Evolutionary conservation across 2,888 invertebrate species (phyloP).

Genomic region (Dryococelus australis): DNA sequence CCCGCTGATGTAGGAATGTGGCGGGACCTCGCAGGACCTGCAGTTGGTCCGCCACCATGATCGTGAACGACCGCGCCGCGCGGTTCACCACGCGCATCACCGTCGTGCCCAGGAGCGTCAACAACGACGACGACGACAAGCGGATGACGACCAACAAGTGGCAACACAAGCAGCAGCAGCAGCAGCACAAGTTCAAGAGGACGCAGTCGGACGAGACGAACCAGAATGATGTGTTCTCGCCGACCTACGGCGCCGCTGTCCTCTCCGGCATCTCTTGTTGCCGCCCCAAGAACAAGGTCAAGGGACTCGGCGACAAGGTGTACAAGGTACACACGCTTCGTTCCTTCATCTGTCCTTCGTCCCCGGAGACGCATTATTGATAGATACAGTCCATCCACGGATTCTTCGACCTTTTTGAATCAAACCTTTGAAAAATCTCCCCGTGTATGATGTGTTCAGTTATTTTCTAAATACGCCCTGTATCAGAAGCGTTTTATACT

Average conservation of each 20-base stretch:
- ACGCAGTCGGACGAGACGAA: constrained; percentile 31
- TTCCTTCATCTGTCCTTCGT: background rate
- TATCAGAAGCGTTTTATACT: too few species aligned
- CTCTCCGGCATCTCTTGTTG: background rate
- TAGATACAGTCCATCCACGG: too few species aligned
- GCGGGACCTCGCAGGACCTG: background rate
- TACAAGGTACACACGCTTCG: background rate
- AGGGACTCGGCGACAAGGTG: background rate
- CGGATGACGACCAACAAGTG: background rate
- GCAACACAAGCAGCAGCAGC: background rate
- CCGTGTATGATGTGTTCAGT: too few species aligned
- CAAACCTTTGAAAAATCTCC: too few species aligned
- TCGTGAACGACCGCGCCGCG: background rate
- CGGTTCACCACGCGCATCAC: background rate
- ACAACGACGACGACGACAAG: background rate
- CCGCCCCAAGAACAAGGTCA: background rate
- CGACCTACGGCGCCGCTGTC: constrained; percentile 10
- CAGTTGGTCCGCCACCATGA: background rate
- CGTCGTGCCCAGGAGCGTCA: background rate
- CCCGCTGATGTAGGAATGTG: background rate
- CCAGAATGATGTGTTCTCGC: constrained; percentile 30
- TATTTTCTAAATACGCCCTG: too few species aligned
- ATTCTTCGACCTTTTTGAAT: too few species aligned
- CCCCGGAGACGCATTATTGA: too few species aligned
- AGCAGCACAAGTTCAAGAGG: constrained; percentile 17